These are phyloP conservation scores for Nycticryphes semicollaris DNA, from an alignment of 2,113 vertebrate species.

Conservation along the genomic window DNA sequence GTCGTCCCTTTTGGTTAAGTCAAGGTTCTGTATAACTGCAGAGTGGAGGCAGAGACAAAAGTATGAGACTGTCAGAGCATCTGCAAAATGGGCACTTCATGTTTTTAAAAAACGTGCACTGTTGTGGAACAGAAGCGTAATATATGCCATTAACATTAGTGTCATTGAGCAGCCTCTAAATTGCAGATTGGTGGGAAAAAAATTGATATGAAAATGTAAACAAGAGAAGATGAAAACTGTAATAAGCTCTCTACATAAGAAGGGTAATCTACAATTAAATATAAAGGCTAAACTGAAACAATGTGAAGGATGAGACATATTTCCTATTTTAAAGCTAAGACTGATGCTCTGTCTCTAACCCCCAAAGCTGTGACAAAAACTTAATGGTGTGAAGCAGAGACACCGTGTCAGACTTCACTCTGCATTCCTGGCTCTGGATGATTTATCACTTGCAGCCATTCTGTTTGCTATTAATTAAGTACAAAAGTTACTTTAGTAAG, in stretches of 20 bases:
- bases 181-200: conserved; percentile 70
- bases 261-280: conserved; percentile 64
- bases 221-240: conserved; percentile 67
- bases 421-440: not conserved
- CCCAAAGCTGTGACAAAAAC: conserved; percentile 22
- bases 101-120: conserved; percentile 67
- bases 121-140: conserved; percentile 71
- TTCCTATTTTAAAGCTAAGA: conserved; percentile 36
- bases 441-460: conserved; percentile 29
- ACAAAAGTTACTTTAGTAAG: conserved; percentile 21
- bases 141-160: conserved; percentile 70
- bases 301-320: conserved; percentile 19
- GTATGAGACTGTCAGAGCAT: conserved; percentile 52
- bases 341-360: not conserved
- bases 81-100: conserved; percentile 73
- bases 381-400: conserved; percentile 29
- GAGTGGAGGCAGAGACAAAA: conserved; percentile 30
- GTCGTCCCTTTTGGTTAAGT: not conserved
- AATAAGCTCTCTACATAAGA: conserved; percentile 54
- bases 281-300: conserved; percentile 42
- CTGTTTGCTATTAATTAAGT: conserved; percentile 33
- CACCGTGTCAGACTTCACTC: conserved; percentile 6
- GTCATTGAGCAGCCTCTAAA: conserved; percentile 63
- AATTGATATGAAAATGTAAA: conserved; percentile 69
- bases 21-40: conserved; percentile 12